phyloP scores from a whole-genome alignment of 2,797 vertebrate species.

The Sebastes vulpes region DNA sequence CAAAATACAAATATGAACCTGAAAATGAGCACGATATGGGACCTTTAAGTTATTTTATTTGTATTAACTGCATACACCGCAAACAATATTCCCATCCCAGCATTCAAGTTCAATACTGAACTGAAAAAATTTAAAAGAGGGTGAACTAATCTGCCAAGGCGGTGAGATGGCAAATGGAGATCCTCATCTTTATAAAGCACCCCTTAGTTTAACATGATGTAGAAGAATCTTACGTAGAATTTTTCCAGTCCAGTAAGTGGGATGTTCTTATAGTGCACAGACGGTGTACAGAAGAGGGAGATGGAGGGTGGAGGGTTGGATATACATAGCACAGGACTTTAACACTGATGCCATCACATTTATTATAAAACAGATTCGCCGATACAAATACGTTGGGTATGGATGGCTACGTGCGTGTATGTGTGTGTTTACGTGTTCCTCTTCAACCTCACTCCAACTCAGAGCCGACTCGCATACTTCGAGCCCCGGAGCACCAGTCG shows the following conservation, averaged over 20 bases:
- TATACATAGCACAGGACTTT: not conserved
- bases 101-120: not conserved
- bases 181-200: not conserved
- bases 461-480: constrained; percentile 93
- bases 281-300: not conserved
- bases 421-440: constrained; percentile 2
- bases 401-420: not conserved
- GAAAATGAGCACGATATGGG: too few species aligned
- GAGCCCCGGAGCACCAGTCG: constrained; percentile 88
- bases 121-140: not conserved
- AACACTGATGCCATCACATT: not conserved
- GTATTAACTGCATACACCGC: not conserved
- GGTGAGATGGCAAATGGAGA: not conserved
- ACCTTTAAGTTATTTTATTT: too few species aligned
- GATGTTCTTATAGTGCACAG: not conserved
- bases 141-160: not conserved
- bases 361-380: not conserved
- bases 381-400: not conserved
- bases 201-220: not conserved
- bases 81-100: not conserved
- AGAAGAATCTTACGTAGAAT: not conserved
- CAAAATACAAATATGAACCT: too few species aligned
- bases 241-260: not conserved
- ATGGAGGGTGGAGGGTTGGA: not conserved
- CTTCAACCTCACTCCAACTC: constrained; percentile 7